A percentile compares a stretch with the other conserved stretches of the same genome.
Conservation (phyloP, 2,888 invertebrate genomes). For the Sphinx pinastri region DNA sequence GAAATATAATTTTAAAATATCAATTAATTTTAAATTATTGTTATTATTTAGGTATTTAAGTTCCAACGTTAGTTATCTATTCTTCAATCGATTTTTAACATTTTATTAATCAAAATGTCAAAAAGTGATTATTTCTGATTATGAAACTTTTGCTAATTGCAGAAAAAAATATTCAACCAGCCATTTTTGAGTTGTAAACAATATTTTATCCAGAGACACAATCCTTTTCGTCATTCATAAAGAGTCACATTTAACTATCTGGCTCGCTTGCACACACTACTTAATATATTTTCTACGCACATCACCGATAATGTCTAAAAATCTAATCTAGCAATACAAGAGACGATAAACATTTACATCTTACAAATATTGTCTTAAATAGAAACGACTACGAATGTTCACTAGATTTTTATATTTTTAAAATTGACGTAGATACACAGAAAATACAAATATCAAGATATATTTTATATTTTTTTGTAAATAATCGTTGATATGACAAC, state of each 20-base stretch:
- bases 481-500: slow-evolving; percentile 10
- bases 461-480: slow-evolving; percentile 21
- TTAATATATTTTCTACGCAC: slow-evolving; percentile 7
- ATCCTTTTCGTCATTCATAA: too few relatives aligned
- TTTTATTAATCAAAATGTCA: too few relatives aligned
- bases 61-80: too few relatives aligned
- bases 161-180: background rate
- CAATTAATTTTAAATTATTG: too few relatives aligned
- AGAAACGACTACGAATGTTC: slow-evolving; percentile 45
- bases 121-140: too few relatives aligned
- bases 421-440: slow-evolving; percentile 36
- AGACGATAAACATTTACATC: slow-evolving; percentile 34
- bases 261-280: background rate
- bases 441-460: slow-evolving; percentile 25
- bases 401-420: slow-evolving; percentile 40
- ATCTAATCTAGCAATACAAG: slow-evolving; percentile 35
- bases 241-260: background rate
- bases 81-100: too few relatives aligned
- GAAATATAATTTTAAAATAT: too few relatives aligned
- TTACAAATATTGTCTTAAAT: slow-evolving; percentile 20
- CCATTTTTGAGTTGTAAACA: background rate
- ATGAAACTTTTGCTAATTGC: too few relatives aligned
- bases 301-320: slow-evolving; percentile 26
- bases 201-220: too few relatives aligned
- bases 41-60: too few relatives aligned